A percentile compares a stretch with the other conserved stretches of the same genome.
These are phyloP conservation scores for Hypselothyrea guttata DNA, from an alignment of 2,888 invertebrate species.

Conservation along the genomic window DNA sequence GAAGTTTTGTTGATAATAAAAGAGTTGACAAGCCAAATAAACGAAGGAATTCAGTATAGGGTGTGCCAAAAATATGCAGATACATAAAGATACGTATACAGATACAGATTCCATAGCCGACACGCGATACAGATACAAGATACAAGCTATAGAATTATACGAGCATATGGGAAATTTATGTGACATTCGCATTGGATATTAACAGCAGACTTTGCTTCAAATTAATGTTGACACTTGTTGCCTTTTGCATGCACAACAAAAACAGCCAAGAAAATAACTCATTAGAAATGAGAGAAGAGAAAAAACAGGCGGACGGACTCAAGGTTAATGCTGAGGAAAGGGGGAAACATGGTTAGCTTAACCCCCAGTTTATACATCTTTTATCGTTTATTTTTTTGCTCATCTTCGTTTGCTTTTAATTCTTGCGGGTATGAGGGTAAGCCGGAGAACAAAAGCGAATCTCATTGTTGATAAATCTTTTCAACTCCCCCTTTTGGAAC, in stretches of 20 bases:
- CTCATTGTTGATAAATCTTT: constrained; percentile 46
- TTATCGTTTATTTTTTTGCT: background rate
- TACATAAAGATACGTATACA: constrained; percentile 38
- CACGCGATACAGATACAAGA: constrained; percentile 15
- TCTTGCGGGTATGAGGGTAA: constrained; percentile 11
- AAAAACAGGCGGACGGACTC: constrained; percentile 29
- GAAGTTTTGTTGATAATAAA: constrained; percentile 50
- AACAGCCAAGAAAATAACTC: constrained; percentile 50
- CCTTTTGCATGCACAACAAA: constrained; percentile 32
- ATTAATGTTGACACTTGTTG: constrained; percentile 76
- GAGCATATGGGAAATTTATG: constrained; percentile 66
- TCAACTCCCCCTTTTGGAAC: background rate
- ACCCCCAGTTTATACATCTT: constrained; percentile 4
- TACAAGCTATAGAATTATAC: constrained; percentile 26
- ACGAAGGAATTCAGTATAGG: constrained; percentile 55
- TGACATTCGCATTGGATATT: constrained; percentile 61
- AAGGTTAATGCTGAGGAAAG: constrained; percentile 47
- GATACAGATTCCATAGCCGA: constrained; percentile 16
- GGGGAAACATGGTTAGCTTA: constrained; percentile 19
- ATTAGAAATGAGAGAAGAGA: constrained; percentile 54
- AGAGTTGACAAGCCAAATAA: constrained; percentile 66
- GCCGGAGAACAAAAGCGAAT: constrained; percentile 46
- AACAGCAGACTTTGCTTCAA: constrained; percentile 60
- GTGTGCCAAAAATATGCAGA: constrained; percentile 59
- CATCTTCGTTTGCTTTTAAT: constrained; percentile 13